Conservation (phyloP, 2,888 invertebrate genomes). For the Muschampia plurimacula region DNA sequence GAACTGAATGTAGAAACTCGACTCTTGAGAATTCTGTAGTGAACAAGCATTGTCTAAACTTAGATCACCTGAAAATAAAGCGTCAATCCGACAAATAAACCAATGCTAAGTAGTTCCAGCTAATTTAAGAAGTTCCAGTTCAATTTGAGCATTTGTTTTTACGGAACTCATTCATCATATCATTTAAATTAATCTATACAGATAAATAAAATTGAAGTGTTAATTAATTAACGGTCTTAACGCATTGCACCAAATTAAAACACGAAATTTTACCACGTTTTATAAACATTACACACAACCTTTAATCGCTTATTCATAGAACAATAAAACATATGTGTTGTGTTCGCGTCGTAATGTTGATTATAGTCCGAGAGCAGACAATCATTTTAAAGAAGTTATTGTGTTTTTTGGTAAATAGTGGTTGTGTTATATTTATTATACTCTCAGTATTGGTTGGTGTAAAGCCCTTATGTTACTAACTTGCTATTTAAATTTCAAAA, state of each 20-base stretch:
- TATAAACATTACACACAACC: constrained; percentile 16
- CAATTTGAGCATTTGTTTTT: background rate
- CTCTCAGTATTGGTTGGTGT: background rate
- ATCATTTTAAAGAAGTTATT: background rate
- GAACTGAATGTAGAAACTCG: constrained; percentile 66
- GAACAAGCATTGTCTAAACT: constrained; percentile 48
- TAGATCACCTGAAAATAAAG: constrained; percentile 38
- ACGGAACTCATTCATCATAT: background rate
- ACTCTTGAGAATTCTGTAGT: constrained; percentile 61
- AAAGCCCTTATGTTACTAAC: no score
- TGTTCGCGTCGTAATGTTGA: background rate
- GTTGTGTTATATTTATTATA: background rate
- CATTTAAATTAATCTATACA: no score
- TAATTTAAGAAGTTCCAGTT: background rate
- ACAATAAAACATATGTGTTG: constrained; percentile 9
- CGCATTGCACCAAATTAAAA: constrained; percentile 6
- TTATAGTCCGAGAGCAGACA: constrained; percentile 9
- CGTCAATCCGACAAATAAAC: background rate
- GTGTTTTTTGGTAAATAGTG: background rate
- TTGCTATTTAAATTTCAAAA: no score
- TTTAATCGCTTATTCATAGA: constrained; percentile 19
- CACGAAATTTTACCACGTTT: background rate
- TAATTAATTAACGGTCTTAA: background rate
- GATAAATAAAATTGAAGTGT: background rate
- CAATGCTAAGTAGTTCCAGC: background rate